These are phyloP conservation scores for Momotus momota DNA, from an alignment of 2,797 vertebrate species.

Conservation along the genomic window DNA sequence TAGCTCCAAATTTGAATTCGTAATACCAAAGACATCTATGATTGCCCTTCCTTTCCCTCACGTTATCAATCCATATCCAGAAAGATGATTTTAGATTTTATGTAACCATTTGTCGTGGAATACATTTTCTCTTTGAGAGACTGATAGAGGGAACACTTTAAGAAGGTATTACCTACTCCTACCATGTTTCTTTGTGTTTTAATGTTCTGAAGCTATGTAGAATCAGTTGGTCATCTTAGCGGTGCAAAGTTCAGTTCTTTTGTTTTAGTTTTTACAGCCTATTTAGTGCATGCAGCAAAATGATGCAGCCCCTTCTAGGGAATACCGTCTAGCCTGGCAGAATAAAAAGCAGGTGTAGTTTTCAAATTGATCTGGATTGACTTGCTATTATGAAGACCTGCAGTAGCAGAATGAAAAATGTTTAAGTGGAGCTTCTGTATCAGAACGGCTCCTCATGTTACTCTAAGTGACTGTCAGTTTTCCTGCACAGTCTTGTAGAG, in stretches of 20 bases:
- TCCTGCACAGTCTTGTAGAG: neutral
- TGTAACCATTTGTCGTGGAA: neutral
- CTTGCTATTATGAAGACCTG: neutral
- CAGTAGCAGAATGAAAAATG: neutral
- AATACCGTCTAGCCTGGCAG: neutral
- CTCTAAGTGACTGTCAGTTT: neutral
- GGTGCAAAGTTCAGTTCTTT: neutral
- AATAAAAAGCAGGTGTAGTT: neutral
- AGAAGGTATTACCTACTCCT: neutral
- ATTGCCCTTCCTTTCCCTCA: neutral
- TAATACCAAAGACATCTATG: neutral
- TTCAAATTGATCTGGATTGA: neutral
- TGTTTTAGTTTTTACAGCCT: neutral
- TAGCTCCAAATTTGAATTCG: neutral
- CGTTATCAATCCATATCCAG: neutral
- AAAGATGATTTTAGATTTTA: neutral
- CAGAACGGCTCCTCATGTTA: neutral
- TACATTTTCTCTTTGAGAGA: neutral
- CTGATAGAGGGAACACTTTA: neutral
- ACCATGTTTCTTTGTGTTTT: neutral
- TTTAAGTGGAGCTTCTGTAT: neutral
- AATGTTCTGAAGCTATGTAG: neutral
- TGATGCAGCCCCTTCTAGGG: neutral
- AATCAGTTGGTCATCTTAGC: neutral
- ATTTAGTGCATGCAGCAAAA: neutral